A percentile compares a stretch with the other conserved stretches of the same genome.
These are phyloP conservation scores for Allophyes oxyacanthae DNA, from an alignment of 2,888 invertebrate genomes.

Conservation along the genomic window DNA sequence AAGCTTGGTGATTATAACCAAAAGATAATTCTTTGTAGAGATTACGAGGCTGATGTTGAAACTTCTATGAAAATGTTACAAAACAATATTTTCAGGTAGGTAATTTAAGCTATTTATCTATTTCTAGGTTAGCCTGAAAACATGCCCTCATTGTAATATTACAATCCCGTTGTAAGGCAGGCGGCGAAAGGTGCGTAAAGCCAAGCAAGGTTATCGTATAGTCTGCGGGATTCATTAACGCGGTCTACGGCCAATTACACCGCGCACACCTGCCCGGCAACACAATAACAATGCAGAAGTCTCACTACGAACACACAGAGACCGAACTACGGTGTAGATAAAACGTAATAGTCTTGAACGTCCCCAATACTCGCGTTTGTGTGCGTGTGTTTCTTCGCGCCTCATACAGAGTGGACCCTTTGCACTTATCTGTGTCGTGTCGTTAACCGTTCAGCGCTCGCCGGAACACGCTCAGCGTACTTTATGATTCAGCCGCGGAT, in stretches of 20 bases:
- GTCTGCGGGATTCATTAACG: constrained; percentile 35
- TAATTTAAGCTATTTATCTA: no score
- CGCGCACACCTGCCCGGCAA: constrained; percentile 21
- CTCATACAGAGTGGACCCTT: background rate
- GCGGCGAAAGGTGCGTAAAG: constrained; percentile 14
- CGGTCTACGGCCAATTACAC: constrained; percentile 20
- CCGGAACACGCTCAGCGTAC: constrained; percentile 1
- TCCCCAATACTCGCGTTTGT: background rate
- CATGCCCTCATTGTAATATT: constrained; percentile 5
- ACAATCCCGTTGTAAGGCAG: background rate
- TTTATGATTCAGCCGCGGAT: constrained; percentile 30
- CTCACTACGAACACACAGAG: background rate
- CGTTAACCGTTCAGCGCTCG: constrained; percentile 2
- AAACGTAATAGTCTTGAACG: background rate
- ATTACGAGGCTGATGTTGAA: no score
- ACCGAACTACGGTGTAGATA: background rate
- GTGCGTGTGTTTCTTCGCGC: background rate
- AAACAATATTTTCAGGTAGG: no score
- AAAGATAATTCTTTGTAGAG: no score
- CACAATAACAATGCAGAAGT: background rate
- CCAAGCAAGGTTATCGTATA: constrained; percentile 28
- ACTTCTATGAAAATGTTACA: no score
- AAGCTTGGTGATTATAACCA: no score
- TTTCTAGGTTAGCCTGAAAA: constrained; percentile 16
- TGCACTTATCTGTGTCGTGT: background rate